Evolutionary conservation across 2,888 invertebrate genomes (phyloP).

Genomic region (Branchellion lobata): DNA sequence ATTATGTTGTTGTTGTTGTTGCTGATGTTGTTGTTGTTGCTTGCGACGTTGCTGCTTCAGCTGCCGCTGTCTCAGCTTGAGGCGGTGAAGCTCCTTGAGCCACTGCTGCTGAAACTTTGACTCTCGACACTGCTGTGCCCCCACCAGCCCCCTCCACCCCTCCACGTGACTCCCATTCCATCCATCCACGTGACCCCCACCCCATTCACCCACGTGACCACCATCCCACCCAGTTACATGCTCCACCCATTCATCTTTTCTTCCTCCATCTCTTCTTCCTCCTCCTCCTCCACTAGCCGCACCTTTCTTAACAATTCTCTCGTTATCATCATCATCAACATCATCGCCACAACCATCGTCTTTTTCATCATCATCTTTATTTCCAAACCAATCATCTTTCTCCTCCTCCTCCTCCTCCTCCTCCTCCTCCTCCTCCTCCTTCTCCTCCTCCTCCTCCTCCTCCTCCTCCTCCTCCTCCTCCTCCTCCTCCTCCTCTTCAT

Average conservation of each 20-base stretch:
- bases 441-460: neutral
- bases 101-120: constrained; percentile 5
- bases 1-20: neutral
- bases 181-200: neutral
- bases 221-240: neutral
- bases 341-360: neutral
- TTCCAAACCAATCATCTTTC: neutral
- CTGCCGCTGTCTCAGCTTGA: neutral
- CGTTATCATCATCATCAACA: neutral
- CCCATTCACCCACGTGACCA: neutral
- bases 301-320: neutral
- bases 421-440: constrained; percentile 11
- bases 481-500: constrained; percentile 27
- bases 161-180: neutral
- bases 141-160: neutral
- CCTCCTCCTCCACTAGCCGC: neutral
- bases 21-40: neutral
- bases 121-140: neutral
- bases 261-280: neutral
- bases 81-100: neutral
- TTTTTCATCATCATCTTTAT: neutral
- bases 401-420: constrained; percentile 19
- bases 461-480: constrained; percentile 15
- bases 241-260: too few species aligned
- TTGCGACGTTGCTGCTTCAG: neutral